Evolutionary conservation across 1,140 invertebrate genomes (phyloP).

Genomic region (Idris sp.): DNA sequence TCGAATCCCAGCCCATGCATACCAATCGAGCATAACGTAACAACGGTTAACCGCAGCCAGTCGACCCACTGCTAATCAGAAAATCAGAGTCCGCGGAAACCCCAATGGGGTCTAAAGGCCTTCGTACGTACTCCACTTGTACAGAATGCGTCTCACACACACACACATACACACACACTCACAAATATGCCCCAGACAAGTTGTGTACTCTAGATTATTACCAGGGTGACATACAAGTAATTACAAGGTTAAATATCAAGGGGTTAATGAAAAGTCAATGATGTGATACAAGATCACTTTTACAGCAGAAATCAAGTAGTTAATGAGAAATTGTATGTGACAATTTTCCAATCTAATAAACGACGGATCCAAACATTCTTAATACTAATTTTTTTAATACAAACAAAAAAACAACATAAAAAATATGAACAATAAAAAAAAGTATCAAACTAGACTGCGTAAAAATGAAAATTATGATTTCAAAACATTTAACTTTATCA

Average conservation of each 20-base stretch:
- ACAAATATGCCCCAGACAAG: no score
- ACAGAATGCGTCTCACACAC: no score
- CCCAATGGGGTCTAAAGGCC: slow-evolving; percentile 64
- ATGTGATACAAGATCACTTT: slow-evolving; percentile 61
- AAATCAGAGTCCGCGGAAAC: slow-evolving; percentile 76
- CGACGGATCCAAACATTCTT: no score
- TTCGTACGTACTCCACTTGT: slow-evolving; percentile 28
- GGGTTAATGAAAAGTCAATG: slow-evolving; percentile 71
- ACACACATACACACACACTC: no score
- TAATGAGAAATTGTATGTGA: slow-evolving; percentile 23
- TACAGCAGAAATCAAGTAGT: slow-evolving; percentile 10
- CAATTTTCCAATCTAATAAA: no score
- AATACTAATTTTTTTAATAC: no score
- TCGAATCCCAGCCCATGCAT: slow-evolving; percentile 78
- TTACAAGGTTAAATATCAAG: slow-evolving; percentile 75
- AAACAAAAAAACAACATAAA: no score
- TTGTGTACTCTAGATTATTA: slow-evolving; percentile 39
- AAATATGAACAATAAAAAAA: no score
- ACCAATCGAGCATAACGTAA: slow-evolving; percentile 76
- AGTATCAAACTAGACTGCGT: no score
- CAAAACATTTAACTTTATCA: no score
- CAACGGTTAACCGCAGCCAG: slow-evolving; percentile 77
- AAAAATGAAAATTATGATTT: no score
- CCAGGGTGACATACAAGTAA: slow-evolving; percentile 65
- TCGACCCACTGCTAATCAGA: slow-evolving; percentile 77